These are phyloP conservation scores for Embiotoca jacksoni DNA, from an alignment of 2,113 vertebrate species.

Conservation along the genomic window DNA sequence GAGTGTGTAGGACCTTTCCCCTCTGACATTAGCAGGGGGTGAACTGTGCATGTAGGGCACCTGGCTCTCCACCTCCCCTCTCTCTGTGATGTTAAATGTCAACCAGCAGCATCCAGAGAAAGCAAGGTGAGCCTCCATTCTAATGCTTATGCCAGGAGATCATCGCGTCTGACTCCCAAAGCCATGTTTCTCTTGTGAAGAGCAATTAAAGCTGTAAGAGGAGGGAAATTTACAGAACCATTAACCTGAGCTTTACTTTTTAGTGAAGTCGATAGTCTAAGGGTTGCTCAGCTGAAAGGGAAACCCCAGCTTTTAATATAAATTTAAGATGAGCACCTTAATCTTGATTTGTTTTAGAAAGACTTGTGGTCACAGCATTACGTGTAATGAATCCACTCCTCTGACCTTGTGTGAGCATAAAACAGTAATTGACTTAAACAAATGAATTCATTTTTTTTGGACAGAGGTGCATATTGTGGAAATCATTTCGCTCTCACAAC, in stretches of 20 bases:
- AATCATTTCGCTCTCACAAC: constrained; percentile 55
- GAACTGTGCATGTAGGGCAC: constrained; percentile 87
- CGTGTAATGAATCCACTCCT: constrained; percentile 9
- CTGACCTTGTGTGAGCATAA: constrained; percentile 22
- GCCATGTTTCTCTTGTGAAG: constrained; percentile 64
- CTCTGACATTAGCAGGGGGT: constrained; percentile 84
- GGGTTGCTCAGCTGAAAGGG: constrained; percentile 23
- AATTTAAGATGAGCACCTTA: constrained; percentile 15
- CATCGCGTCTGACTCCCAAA: constrained; percentile 63
- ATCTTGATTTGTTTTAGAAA: constrained; percentile 48
- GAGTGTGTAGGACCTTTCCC: constrained; percentile 75
- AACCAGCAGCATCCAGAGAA: constrained; percentile 77
- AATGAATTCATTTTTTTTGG: constrained; percentile 39
- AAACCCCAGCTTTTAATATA: constrained; percentile 23
- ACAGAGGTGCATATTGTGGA: constrained; percentile 39
- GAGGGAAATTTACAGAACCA: constrained; percentile 71
- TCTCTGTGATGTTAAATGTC: constrained; percentile 87
- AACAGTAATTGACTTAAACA: constrained; percentile 43
- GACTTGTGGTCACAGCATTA: constrained; percentile 26
- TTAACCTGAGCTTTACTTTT: constrained; percentile 69
- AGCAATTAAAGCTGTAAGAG: constrained; percentile 75
- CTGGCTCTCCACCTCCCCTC: constrained; percentile 81
- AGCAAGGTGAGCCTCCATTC: constrained; percentile 75
- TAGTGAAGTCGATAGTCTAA: constrained; percentile 31
- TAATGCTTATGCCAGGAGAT: constrained; percentile 69